Evolutionary conservation across 1,140 invertebrate genomes (phyloP).

Genomic region (Drosophila pruinosa): DNA sequence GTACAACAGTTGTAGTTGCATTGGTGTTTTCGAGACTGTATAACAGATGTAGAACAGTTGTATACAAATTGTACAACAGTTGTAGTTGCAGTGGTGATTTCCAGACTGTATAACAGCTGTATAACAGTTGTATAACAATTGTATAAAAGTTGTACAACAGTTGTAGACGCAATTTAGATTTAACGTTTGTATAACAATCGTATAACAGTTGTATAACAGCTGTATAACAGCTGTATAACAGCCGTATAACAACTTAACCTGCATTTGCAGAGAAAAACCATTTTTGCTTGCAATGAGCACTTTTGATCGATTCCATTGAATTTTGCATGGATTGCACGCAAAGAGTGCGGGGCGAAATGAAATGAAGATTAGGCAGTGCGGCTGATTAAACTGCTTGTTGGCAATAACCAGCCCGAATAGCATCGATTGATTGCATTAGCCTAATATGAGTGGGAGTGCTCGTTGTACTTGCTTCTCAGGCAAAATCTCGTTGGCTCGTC

Average conservation of each 20-base stretch:
- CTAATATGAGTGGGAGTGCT: not conserved
- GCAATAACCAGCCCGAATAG: not conserved
- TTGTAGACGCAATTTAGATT: too few species aligned
- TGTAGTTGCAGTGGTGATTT: too few species aligned
- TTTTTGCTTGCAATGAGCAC: not conserved
- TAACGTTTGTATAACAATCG: not conserved
- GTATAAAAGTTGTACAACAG: not conserved
- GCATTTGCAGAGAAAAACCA: not conserved
- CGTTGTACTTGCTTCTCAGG: not conserved
- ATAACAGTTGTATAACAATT: not conserved
- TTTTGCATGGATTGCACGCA: not conserved
- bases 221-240: slow-evolving; percentile 11
- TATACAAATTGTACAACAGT: not conserved
- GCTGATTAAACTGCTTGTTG: not conserved
- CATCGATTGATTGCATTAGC: slow-evolving; percentile 15
- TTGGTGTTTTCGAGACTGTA: not conserved
- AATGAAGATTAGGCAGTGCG: not conserved
- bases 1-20: too few species aligned
- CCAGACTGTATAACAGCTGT: not conserved
- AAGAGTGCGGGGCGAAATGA: not conserved
- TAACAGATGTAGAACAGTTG: not conserved
- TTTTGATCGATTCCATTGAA: not conserved
- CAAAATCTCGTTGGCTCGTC: slow-evolving; percentile 24
- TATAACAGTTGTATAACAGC: slow-evolving; percentile 2
- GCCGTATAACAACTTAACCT: not conserved